Evolutionary conservation across 2,113 vertebrate genomes (phyloP), one percentile per base, ranked within the genome.

Genomic region (Tragelaphus strepsiceros): DNA sequence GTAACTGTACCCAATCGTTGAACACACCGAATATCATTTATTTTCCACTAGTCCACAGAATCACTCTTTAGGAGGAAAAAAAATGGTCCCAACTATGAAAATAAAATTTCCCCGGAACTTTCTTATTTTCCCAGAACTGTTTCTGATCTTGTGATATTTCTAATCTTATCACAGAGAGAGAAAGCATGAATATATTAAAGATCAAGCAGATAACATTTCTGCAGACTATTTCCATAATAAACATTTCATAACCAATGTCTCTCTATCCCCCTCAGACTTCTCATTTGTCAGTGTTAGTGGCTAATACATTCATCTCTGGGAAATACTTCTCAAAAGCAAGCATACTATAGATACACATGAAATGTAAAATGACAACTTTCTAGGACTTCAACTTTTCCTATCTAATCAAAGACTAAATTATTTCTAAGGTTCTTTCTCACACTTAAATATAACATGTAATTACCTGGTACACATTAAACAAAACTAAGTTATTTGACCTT

Each of bases 401-500:
- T 78, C 19, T 91, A 81, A 87, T 77, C 51, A 90, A 84, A 91
- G 53, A 83, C 22, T 90, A 86, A 82, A 78, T 43, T 87, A 91
- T 85, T 90, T 90, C 53, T 51, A 84, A 84, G 30, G 46, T 30
- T 26, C 58, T 15, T 85, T 95, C 46, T 28, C 24, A 77, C 1
- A n/a, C 14, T 83, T 59, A 54, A 64, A 64, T 58, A 54, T 8
- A 91, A 56, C 46, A 92, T 56, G 17, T 21, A 67, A 46, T 19
- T 58, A 32, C 3, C 74, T 39, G 24, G 11, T 16, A 92, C 12
- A 61, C 67, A 61, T 19, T 58, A 74, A 77, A 90, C n/a, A 88
- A 89, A 97, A 78, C n/a, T 54, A 67, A 87, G 35, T 61, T 82
- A 89, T 64, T 92, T 90, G 88, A 92, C 28, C 81, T 92, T 56